Evolutionary conservation across 2,113 vertebrate species (phyloP), one percentile per base, ranked within the genome.

Genomic region (Callipepla squamata): DNA sequence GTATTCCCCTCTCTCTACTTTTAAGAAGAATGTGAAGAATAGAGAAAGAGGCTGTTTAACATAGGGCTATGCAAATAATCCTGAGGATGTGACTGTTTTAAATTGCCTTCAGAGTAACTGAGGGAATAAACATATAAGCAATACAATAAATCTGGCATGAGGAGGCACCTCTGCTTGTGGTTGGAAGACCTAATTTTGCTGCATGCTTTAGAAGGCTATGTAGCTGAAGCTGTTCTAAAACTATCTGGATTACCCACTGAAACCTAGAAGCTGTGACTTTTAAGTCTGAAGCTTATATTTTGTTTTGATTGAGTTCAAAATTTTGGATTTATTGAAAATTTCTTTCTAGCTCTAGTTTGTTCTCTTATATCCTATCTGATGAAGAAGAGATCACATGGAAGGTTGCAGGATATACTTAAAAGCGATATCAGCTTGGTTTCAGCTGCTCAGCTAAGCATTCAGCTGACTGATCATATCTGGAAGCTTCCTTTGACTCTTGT

Each of bases 121-220:
- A 47, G 34, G 25, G 51, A 75, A 55, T 25, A 21, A 86, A 63
- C 25, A 17, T 34, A 40, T 45, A 51, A 32, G 66, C 25, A 65
- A 0, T 30, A 57, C 21, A 15, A 42, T 74, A 53, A 75, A 75
- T 42, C 20, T 85, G 74, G 34, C 36, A 89, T 65, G 40, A 62
- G 25, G 67, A 59, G n/a, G n/a, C 26, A 1, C 22, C 20, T 25
- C 42, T 73, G 10, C 19, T 82, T 30, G 45, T 69, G 50, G 9
- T 40, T 65, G 47, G 36, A 73, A 77, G 42, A 77, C 40, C 51
- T 19, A 57, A 42, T 42, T 93, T 70, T 79, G 17, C 53, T 76
- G 53, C 2, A 1, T 53, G 23, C 1, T 1, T 87, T 13, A 69
- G 61, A 48, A 1, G 0, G 6, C 62, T 65, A 9, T 44, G 18